These are phyloP conservation scores for Rhineura floridana DNA, from an alignment of 2,113 vertebrate species.

Conservation along the genomic window DNA sequence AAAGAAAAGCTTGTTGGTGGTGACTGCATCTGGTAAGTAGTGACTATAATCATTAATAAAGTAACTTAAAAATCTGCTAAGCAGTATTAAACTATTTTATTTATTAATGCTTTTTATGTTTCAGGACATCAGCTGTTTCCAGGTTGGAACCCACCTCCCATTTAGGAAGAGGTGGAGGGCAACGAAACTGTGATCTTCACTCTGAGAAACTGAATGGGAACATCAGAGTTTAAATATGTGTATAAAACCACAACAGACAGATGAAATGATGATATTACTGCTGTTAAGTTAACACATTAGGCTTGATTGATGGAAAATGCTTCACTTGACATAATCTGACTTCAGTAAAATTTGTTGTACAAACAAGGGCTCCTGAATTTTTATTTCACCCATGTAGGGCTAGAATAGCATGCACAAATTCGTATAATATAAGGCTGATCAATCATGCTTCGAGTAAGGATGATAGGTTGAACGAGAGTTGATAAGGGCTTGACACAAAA, in stretches of 20 bases:
- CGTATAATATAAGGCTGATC: too few relatives aligned
- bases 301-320: not conserved
- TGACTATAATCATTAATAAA: slow-evolving; percentile 1
- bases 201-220: not conserved
- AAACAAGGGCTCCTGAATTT: slow-evolving; percentile 3
- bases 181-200: not conserved
- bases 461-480: too few relatives aligned
- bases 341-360: slow-evolving; percentile 25
- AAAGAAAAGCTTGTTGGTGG: slow-evolving; percentile 31
- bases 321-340: not conserved
- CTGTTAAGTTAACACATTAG: not conserved
- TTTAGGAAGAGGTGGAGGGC: not conserved
- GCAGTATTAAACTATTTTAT: not conserved
- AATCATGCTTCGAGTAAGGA: too few relatives aligned
- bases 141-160: slow-evolving; percentile 6
- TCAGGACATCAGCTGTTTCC: slow-evolving; percentile 20
- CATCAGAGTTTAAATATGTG: not conserved
- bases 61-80: slow-evolving; percentile 4
- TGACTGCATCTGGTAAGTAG: slow-evolving; percentile 45
- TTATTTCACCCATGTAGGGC: not conserved
- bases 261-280: not conserved
- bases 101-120: slow-evolving; percentile 21
- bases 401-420: too few relatives aligned
- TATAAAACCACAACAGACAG: not conserved
- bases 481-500: too few relatives aligned